A percentile compares a stretch with the other conserved stretches of the same genome.
These are phyloP conservation scores for Cephalopterus ornatus DNA, from an alignment of 2,113 vertebrate species.

Conservation along the genomic window DNA sequence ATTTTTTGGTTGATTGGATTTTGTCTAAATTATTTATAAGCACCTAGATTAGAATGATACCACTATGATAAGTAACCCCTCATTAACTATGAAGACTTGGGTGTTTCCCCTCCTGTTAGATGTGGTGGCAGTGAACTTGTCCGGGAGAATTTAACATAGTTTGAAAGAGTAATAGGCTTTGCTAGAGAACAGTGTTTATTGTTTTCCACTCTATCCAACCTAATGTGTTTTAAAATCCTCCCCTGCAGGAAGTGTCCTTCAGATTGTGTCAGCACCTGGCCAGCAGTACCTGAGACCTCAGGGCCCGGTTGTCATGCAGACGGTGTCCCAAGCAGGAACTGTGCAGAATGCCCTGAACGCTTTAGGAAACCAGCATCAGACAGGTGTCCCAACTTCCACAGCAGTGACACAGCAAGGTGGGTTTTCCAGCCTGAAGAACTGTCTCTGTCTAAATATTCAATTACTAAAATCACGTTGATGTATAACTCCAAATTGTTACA, in stretches of 20 bases:
- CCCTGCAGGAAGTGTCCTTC: constrained; percentile 86
- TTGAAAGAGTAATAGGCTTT: neutral
- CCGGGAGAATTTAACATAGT: neutral
- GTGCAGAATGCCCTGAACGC: constrained; percentile 77
- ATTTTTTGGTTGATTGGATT: neutral
- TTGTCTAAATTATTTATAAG: neutral
- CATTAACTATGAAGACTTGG: neutral
- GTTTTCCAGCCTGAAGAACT: neutral
- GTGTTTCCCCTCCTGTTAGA: neutral
- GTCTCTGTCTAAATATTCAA: neutral
- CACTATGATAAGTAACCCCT: neutral
- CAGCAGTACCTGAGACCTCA: constrained; percentile 86
- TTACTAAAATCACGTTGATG: neutral
- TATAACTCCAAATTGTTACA: neutral
- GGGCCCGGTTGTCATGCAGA: constrained; percentile 86
- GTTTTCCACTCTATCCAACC: neutral
- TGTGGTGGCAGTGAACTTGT: neutral
- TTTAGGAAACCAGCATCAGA: constrained; percentile 72
- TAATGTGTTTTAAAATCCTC: neutral
- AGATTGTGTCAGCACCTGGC: constrained; percentile 89
- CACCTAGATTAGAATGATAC: neutral
- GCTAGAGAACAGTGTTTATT: neutral
- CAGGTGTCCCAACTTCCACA: constrained; percentile 62
- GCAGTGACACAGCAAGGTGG: constrained; percentile 76
- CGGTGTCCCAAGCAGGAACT: constrained; percentile 75